These are phyloP conservation scores for Ptychoptera albimana DNA, from an alignment of 2,888 invertebrate genomes.

Conservation along the genomic window DNA sequence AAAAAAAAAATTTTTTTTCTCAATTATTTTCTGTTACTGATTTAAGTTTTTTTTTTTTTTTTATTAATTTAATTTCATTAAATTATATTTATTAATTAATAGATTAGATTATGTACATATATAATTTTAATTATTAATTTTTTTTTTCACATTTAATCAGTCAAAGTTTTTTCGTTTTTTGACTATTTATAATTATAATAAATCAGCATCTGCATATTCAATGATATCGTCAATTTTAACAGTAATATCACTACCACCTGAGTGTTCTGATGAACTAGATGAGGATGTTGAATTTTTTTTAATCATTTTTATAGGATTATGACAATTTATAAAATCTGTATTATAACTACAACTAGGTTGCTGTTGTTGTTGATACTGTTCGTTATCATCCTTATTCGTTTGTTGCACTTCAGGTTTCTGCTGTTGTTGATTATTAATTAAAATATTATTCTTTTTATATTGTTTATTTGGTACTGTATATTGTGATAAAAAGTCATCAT, in stretches of 20 bases:
- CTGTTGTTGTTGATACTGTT: constrained; percentile 6
- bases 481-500: constrained; percentile 10
- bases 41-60: too few species aligned
- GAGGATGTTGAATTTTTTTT: constrained; percentile 4
- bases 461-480: constrained; percentile 13
- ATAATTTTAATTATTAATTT: too few species aligned
- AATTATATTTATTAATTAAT: too few species aligned
- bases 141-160: too few species aligned
- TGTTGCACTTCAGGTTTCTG: constrained; percentile 5
- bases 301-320: not conserved
- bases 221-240: constrained; percentile 28
- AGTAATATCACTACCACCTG: constrained; percentile 30
- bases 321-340: constrained; percentile 6
- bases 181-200: too few species aligned
- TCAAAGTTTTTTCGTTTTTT: too few species aligned
- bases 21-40: too few species aligned
- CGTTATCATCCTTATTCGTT: constrained; percentile 8
- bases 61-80: too few species aligned
- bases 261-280: constrained; percentile 27
- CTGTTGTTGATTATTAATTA: constrained; percentile 1
- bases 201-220: constrained; percentile 25
- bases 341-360: constrained; percentile 3
- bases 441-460: not conserved
- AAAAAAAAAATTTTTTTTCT: too few species aligned
- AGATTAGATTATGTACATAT: too few species aligned